Percentiles rank a stretch among this genome's conserved stretches.
phyloP scores from a whole-genome alignment of 2,113 vertebrate species.

The Dipodomys ordii region DNA sequence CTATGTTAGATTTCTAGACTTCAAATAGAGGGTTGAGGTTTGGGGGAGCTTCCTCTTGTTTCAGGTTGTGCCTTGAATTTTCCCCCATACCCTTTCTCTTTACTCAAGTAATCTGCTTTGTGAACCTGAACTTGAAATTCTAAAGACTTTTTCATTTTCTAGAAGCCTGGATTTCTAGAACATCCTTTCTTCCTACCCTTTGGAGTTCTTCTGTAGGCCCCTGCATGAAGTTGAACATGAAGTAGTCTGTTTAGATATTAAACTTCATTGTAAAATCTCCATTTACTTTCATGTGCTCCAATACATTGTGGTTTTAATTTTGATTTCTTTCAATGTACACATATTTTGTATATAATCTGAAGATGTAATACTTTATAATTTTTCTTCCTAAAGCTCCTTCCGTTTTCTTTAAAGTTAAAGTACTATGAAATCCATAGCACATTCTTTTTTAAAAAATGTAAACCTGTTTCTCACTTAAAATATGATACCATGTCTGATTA shows the following conservation, averaged over 20 bases:
- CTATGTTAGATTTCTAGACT: neutral
- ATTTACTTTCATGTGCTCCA: constrained; percentile 52
- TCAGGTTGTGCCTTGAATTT: neutral
- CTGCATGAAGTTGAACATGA: neutral
- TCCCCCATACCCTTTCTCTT: neutral
- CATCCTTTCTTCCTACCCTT: neutral
- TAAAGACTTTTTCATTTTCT: neutral
- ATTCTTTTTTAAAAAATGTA: constrained; percentile 29
- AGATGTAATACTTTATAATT: constrained; percentile 38
- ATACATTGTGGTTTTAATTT: neutral
- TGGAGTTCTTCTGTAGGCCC: neutral
- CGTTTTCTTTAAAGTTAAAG: constrained; percentile 54
- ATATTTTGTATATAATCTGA: constrained; percentile 29
- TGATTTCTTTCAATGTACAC: neutral
- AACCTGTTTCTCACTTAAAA: constrained; percentile 49
- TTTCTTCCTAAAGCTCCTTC: constrained; percentile 36
- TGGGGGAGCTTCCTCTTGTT: neutral
- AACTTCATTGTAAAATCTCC: neutral
- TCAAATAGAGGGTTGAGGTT: neutral
- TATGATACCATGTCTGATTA: constrained; percentile 26
- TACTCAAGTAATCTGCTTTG: neutral
- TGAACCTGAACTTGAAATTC: neutral
- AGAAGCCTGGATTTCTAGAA: neutral
- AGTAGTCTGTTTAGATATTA: neutral
- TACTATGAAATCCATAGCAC: neutral